Percentiles rank a stretch among this genome's conserved stretches.
These are phyloP conservation scores for Torymus auratus DNA, from an alignment of 2,888 invertebrate species.

Conservation along the genomic window DNA sequence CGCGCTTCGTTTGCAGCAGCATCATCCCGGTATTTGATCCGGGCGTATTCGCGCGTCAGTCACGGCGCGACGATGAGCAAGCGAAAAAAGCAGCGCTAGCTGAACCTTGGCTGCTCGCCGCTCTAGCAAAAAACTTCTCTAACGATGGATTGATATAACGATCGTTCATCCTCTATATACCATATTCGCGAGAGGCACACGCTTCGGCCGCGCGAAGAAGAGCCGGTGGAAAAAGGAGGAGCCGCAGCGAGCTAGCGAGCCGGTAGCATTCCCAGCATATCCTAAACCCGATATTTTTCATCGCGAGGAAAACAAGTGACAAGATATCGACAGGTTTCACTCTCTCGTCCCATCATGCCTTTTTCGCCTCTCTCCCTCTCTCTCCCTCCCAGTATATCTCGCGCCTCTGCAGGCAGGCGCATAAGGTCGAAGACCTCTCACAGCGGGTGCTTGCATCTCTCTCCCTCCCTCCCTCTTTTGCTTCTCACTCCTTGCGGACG, in stretches of 20 bases:
- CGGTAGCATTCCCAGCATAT: slow-evolving; percentile 1
- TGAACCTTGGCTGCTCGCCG: no score
- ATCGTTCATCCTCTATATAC: slow-evolving; percentile 33
- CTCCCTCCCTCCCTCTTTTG: slow-evolving; percentile 11
- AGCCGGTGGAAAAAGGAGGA: neutral
- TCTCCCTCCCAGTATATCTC: neutral
- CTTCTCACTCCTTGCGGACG: slow-evolving; percentile 5
- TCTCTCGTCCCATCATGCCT: slow-evolving; percentile 16
- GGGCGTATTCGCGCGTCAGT: no score
- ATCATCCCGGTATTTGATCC: slow-evolving; percentile 4
- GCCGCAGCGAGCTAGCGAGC: neutral
- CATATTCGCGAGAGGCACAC: slow-evolving; percentile 27
- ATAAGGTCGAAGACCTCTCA: slow-evolving; percentile 36
- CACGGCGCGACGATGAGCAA: neutral
- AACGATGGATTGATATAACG: slow-evolving; percentile 53
- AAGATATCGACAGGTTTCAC: slow-evolving; percentile 55
- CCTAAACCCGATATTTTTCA: slow-evolving; percentile 50
- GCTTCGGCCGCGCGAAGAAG: neutral
- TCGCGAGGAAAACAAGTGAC: slow-evolving; percentile 51
- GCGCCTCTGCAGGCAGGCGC: neutral
- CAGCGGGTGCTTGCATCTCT: neutral
- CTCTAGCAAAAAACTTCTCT: slow-evolving; percentile 12
- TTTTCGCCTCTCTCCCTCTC: slow-evolving; percentile 14
- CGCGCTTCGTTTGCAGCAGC: slow-evolving; percentile 25
- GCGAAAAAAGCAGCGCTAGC: neutral